phyloP scores from a whole-genome alignment of 2,888 invertebrate species.

The Alsophila aescularia region DNA sequence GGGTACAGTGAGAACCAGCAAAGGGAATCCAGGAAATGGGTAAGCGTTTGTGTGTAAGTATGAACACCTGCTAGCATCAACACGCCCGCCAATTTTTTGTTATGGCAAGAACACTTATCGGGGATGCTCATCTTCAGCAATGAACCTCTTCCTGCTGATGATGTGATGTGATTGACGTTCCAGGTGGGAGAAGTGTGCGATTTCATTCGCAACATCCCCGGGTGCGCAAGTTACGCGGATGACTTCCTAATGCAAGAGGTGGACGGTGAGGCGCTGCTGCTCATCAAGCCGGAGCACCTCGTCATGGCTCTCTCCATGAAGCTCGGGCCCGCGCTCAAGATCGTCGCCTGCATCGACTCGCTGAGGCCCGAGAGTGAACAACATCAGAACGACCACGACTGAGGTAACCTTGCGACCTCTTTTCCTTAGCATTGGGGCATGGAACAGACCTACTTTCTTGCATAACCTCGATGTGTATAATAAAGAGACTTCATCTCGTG shows the following conservation, averaged over 20 bases:
- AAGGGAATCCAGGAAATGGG: too few species aligned
- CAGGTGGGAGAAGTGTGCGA: slow-evolving; percentile 95
- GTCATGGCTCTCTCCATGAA: slow-evolving; percentile 98
- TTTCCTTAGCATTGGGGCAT: too few species aligned
- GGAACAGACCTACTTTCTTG: too few species aligned
- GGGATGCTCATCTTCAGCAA: too few species aligned
- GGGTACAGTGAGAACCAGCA: too few species aligned
- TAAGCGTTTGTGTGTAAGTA: too few species aligned
- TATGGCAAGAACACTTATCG: too few species aligned
- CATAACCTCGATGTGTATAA: too few species aligned
- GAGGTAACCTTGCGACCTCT: slow-evolving; percentile 46
- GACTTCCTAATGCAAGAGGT: slow-evolving; percentile 98
- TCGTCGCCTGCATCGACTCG: slow-evolving; percentile 95
- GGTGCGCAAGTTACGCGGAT: slow-evolving; percentile 96
- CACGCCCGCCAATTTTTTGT: too few species aligned
- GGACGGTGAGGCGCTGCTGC: slow-evolving; percentile 96
- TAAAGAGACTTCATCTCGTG: too few species aligned
- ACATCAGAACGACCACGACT: slow-evolving; percentile 63
- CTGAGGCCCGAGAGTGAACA: slow-evolving; percentile 87
- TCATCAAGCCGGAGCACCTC: slow-evolving; percentile 96
- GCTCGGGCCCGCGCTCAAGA: slow-evolving; percentile 97
- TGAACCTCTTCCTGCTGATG: too few species aligned
- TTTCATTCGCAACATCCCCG: slow-evolving; percentile 94
- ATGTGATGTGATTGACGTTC: not conserved
- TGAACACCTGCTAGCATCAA: too few species aligned